Base-by-base conservation (phyloP, 92 coral and sea anemone species). In the Anthopleura xanthogrammica region DNA sequence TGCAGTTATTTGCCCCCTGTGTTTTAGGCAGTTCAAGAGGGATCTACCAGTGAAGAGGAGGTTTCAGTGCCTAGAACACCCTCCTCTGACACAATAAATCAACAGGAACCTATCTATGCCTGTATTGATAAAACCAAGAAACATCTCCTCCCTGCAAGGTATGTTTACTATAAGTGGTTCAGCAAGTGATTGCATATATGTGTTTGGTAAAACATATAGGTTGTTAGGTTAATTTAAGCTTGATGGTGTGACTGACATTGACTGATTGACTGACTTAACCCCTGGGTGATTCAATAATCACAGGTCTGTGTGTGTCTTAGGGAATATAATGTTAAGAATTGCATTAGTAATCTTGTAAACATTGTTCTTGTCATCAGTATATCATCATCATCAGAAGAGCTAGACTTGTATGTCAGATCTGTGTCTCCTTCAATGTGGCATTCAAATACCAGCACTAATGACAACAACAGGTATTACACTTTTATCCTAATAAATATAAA, bases 1-100 rank as follows among this genome's bases (percentile, higher is more conserved):
- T 58, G 64, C 4, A 1, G 64, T 5, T 58, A 16, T 16, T 76
- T 72, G 10, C 22, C 46, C 46, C 43, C 19, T 8, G 16, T 58
- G 20, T 20, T 57, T 62, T 52, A 91, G 94, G 83, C 71, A 19
- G 60, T 36, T 39, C 87, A 93, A 36, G 94, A 88, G 70, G 91
- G 90, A 64, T 93, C 97, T 42, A 84, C 92, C 42, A 93, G 92
- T 79, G 92, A 91, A 43, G 93, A 92, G 81, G 93, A 89, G 9
- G 52, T 77, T 23, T 46, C 77, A 36, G 66, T 76, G 7, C 54
- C 76, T 4, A 75, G 72, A 19, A 74, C 64, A 39, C 80, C 85
- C 20, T 60, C 80, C 14, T 88, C 79, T 62, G 86, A 68, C 24
- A 72, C 79, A 16, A 55, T 60, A 46, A 65, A 72, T 22, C 60